Evolutionary conservation across 2,888 invertebrate genomes (phyloP).

Genomic region (Macrosoma leucophasiata): DNA sequence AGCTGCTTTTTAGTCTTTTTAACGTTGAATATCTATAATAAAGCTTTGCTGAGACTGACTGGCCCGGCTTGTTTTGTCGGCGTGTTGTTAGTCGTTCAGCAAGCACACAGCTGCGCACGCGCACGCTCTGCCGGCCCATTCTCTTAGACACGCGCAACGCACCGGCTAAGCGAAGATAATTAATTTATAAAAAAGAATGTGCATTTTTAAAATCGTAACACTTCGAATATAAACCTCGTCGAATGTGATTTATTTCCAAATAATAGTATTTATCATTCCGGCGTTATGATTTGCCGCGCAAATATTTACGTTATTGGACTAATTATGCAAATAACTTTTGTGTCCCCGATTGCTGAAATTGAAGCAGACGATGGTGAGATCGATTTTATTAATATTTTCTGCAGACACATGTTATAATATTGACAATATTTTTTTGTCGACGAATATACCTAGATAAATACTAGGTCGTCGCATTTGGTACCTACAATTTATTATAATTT

Average conservation of each 20-base stretch:
- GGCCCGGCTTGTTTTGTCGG: too few species aligned
- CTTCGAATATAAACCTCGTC: too few species aligned
- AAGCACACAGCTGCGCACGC: constrained; percentile 19
- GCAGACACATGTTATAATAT: neutral
- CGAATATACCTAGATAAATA: neutral
- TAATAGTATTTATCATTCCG: constrained; percentile 2
- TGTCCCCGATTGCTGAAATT: constrained; percentile 57
- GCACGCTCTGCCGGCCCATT: constrained; percentile 3
- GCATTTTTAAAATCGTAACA: too few species aligned
- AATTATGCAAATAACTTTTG: constrained; percentile 51
- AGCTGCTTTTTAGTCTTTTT: too few species aligned
- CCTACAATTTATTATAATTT: neutral
- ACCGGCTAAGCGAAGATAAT: constrained; percentile 16
- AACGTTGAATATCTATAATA: too few species aligned
- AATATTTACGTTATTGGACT: constrained; percentile 50
- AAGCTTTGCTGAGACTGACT: too few species aligned
- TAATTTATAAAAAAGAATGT: too few species aligned
- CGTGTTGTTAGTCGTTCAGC: constrained; percentile 28
- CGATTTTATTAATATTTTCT: constrained; percentile 13
- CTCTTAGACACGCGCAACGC: constrained; percentile 11
- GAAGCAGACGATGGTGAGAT: constrained; percentile 60
- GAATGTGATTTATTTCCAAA: too few species aligned
- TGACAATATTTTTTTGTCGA: neutral
- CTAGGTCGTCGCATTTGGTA: neutral
- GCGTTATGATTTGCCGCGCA: constrained; percentile 38